Evolutionary conservation across 2,113 vertebrate species (phyloP).

Genomic region (Perca fluviatilis): DNA sequence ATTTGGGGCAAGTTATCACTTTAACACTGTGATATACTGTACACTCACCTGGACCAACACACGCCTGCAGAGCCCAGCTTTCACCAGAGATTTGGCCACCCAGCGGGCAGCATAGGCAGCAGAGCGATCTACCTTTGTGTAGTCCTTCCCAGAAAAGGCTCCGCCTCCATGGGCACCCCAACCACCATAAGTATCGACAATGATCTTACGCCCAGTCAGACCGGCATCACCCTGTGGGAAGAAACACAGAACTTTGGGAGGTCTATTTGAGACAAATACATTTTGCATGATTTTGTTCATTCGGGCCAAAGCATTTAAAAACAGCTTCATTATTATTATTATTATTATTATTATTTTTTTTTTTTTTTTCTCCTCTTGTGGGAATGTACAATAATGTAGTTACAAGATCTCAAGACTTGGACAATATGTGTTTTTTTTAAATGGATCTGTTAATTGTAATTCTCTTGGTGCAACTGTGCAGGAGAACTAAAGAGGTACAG

Average conservation of each 20-base stretch:
- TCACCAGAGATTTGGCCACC: slow-evolving; percentile 97
- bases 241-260: not conserved
- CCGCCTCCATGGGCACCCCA: slow-evolving; percentile 97
- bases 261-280: not conserved
- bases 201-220: slow-evolving; percentile 95
- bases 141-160: slow-evolving; percentile 97
- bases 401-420: not conserved
- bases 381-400: not conserved
- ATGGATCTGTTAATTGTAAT: no score
- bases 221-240: slow-evolving; percentile 91
- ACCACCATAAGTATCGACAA: slow-evolving; percentile 95
- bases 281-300: not conserved
- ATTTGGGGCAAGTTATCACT: not conserved
- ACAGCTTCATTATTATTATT: not conserved
- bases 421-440: not conserved
- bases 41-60: slow-evolving; percentile 91
- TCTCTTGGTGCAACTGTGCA: not conserved
- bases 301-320: not conserved
- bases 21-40: not conserved
- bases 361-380: no score
- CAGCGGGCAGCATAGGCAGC: slow-evolving; percentile 96
- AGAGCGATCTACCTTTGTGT: slow-evolving; percentile 97
- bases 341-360: no score
- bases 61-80: slow-evolving; percentile 92
- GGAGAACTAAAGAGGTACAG: not conserved